Evolutionary conservation across 2,888 invertebrate genomes (phyloP).

Genomic region (Pasiphila rectangulata): DNA sequence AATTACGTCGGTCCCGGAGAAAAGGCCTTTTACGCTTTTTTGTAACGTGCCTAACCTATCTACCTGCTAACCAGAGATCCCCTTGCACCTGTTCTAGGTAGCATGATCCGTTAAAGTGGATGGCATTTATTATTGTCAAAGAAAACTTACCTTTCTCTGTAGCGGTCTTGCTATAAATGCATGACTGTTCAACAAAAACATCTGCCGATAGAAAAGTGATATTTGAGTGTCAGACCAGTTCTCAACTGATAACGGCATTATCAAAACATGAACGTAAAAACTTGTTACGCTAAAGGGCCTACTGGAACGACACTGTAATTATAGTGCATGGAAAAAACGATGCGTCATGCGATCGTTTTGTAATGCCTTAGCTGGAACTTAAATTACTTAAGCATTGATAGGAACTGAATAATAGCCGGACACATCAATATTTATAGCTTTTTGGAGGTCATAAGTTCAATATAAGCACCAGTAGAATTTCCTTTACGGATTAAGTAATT

Average conservation of each 20-base stretch:
- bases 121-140: no score
- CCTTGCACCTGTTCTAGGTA: no score
- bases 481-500: background rate
- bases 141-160: no score
- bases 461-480: background rate
- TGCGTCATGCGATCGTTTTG: conserved; percentile 4
- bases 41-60: no score
- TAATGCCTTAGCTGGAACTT: background rate
- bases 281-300: background rate
- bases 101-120: no score
- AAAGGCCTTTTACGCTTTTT: no score
- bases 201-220: background rate
- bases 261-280: background rate
- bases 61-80: no score
- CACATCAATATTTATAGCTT: background rate
- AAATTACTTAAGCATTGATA: background rate
- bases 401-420: background rate
- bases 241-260: conserved; percentile 2
- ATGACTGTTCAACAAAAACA: background rate
- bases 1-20: no score
- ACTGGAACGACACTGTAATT: conserved; percentile 1
- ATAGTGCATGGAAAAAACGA: conserved; percentile 3
- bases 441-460: background rate
- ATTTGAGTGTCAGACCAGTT: background rate
- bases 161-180: no score